phyloP scores from a whole-genome alignment of 2,797 vertebrate genomes.

The Babyrousa celebensis region DNA sequence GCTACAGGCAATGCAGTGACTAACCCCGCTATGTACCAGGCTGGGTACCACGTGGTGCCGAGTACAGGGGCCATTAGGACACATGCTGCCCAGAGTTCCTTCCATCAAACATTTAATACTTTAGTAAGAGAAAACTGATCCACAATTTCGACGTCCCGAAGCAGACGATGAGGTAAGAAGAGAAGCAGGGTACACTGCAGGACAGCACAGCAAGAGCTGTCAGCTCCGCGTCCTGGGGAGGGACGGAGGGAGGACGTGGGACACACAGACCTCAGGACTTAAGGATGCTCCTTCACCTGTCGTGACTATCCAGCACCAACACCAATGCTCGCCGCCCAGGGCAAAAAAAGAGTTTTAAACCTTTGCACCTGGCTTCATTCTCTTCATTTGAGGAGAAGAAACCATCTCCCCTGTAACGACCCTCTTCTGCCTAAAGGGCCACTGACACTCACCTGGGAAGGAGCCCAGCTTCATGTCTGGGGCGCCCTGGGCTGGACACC shows the following conservation, averaged over 20 bases:
- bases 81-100: background rate
- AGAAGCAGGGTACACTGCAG: rapidly evolving
- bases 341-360: background rate
- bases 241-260: background rate
- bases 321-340: background rate
- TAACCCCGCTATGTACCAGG: background rate
- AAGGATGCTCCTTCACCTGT: background rate
- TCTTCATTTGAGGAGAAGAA: background rate
- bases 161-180: background rate
- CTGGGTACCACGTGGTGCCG: rapidly evolving
- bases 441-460: background rate
- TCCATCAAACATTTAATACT: background rate
- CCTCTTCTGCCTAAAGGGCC: background rate
- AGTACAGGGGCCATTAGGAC: rapidly evolving
- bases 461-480: background rate
- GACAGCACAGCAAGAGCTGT: background rate
- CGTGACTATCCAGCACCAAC: background rate
- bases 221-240: rapidly evolving
- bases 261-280: no score
- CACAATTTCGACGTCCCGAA: rapidly evolving
- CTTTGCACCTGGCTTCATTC: background rate
- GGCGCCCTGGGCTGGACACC: background rate
- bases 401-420: rapidly evolving
- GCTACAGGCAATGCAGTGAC: no score
- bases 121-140: background rate